These are phyloP conservation scores for Phalacrocorax pelagicus DNA, from an alignment of 2,113 vertebrate species.

Conservation along the genomic window DNA sequence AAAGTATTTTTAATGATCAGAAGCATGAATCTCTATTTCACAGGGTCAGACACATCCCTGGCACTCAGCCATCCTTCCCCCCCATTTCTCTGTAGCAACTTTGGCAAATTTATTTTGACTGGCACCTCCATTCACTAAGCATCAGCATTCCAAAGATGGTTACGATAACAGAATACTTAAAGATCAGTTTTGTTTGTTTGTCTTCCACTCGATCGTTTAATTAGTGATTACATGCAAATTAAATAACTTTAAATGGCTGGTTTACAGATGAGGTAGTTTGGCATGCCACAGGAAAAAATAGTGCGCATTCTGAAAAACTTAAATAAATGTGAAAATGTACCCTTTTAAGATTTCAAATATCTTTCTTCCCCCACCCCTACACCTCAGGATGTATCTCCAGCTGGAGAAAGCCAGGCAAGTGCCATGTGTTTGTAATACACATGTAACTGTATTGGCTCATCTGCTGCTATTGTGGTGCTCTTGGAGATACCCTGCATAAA, in stretches of 20 bases:
- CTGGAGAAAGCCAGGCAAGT: neutral
- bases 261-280: neutral
- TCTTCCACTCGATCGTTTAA: neutral
- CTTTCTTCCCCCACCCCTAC: neutral
- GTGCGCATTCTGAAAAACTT: neutral
- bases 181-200: neutral
- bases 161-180: neutral
- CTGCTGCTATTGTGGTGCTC: neutral
- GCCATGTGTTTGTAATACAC: slow-evolving; percentile 47
- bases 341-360: neutral
- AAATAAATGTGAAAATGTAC: neutral
- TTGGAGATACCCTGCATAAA: slow-evolving; percentile 12
- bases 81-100: neutral
- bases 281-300: neutral
- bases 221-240: neutral
- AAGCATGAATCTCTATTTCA: neutral
- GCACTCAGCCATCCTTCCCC: neutral
- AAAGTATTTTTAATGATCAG: neutral
- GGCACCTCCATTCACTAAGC: neutral
- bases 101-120: neutral
- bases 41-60: neutral
- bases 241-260: neutral
- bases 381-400: neutral
- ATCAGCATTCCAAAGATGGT: neutral
- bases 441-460: neutral